Base-by-base conservation (phyloP, 2,888 invertebrate species). In the Ennomos erosarius region DNA sequence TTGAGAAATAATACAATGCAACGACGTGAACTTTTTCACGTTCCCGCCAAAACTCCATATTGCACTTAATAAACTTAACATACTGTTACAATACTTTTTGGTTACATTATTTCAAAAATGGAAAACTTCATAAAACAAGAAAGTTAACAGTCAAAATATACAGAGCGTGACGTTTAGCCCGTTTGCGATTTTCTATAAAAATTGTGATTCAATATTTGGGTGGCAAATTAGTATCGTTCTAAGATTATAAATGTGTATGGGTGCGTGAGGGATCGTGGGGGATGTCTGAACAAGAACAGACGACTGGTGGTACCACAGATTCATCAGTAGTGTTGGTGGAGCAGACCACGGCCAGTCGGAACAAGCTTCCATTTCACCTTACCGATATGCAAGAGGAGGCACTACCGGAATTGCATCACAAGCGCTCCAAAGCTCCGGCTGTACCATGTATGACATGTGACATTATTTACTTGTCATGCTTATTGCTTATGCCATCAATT, bases 221-320 rank as follows among this genome's bases (percentile, higher is more conserved):
- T 79, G 71, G 78, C 71, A 85, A 83, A 82, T 82, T 81, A 72
- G 74, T 74, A 74, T 78, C 71, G 73, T 75, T 78, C 75, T 70
- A 65, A 61, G 69, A 64, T 68, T 73, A 63, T 68, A 71, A 70
- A 59, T 68, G 79, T 83, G 73, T 79, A 86, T 89, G 84, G 83
- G 81, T 84, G 78, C 64, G 81, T 81, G 68, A 78, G 69, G 73
- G 70, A 67, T 70, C 52, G 63, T 77, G 67, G 69, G 86, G 63
- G 65, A 90, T 90, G 90, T 83, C 90, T 54, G 87, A 90, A 50
- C 79, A 84, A 78, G 88, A 89, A 65, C 82, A 82, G 66, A 80
- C 76, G 57, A 78, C 77, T 63, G 75, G 75, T 47, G 70, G 67
- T 11, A 65, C 64, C 13, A 62, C 74, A 39, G 74, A 67, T 37